Conservation (phyloP, 2,113 vertebrate species). For the Lichenostomus cassidix region DNA sequence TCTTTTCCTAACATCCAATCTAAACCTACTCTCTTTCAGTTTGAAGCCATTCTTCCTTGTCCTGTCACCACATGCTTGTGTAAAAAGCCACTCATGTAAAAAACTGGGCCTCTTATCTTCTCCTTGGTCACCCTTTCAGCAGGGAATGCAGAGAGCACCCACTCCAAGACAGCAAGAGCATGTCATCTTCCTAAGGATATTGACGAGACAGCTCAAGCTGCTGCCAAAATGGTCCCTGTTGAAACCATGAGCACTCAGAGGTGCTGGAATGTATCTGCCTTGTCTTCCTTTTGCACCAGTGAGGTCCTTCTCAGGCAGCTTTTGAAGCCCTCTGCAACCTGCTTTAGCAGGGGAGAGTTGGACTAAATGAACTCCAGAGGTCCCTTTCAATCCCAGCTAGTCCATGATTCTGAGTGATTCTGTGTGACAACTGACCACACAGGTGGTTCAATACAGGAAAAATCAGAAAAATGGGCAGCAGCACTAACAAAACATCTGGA, state of each 20-base stretch:
- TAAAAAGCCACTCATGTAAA: background rate
- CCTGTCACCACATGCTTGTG: fast-evolving
- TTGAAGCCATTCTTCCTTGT: background rate
- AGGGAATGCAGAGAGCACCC: background rate
- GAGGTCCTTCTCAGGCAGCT: background rate
- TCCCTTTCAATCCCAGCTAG: background rate
- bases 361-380: background rate
- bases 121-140: background rate
- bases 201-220: background rate
- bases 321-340: background rate
- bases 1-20: background rate
- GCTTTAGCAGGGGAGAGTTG: background rate
- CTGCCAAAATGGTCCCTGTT: background rate
- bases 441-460: background rate
- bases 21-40: background rate
- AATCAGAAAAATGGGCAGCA: background rate
- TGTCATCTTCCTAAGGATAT: background rate
- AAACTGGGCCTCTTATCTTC: background rate
- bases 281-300: background rate
- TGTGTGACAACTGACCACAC: too few relatives aligned
- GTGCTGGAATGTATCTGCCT: background rate
- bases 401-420: background rate
- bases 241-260: background rate
- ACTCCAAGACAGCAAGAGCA: background rate
- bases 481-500: background rate